A percentile compares a stretch with the other conserved stretches of the same genome.
phyloP scores from a whole-genome alignment of 2,888 invertebrate species.

The Cyclophora albipunctata region DNA sequence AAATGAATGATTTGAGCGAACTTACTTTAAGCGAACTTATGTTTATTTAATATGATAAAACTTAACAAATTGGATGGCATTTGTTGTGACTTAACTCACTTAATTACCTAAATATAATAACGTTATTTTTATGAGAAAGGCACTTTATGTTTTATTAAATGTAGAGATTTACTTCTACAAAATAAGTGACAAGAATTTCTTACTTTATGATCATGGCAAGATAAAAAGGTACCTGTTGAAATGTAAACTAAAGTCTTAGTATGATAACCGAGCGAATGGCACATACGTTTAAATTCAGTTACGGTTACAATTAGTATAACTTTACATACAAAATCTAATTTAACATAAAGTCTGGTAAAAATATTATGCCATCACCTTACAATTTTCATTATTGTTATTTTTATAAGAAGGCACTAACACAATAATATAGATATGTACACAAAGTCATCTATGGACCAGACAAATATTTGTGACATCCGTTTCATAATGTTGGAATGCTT shows the following conservation, averaged over 20 bases:
- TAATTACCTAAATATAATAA: conserved; percentile 57
- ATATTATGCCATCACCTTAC: conserved; percentile 50
- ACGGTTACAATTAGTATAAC: conserved; percentile 6
- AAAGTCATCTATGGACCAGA: conserved; percentile 44
- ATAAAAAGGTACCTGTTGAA: conserved; percentile 75
- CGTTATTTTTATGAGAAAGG: conserved; percentile 67
- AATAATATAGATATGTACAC: conserved; percentile 53
- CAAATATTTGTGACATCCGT: conserved; percentile 55
- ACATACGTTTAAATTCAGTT: conserved; percentile 48
- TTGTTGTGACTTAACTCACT: conserved; percentile 75
- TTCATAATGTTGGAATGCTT: conserved; percentile 64
- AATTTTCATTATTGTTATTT: conserved; percentile 33
- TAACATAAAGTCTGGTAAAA: neutral
- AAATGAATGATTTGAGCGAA: conserved; percentile 72
- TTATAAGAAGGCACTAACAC: conserved; percentile 55
- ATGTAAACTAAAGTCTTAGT: conserved; percentile 62
- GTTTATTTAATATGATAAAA: conserved; percentile 49
- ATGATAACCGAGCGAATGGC: conserved; percentile 72
- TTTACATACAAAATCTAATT: neutral
- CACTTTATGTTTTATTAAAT: conserved; percentile 59
- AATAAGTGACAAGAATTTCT: conserved; percentile 69
- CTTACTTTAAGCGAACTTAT: conserved; percentile 66
- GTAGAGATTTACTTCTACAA: conserved; percentile 50
- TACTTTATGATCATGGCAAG: conserved; percentile 75
- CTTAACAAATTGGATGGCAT: conserved; percentile 76